Base-by-base conservation (phyloP, 2,888 invertebrate genomes). In the Proisotoma minuta region DNA sequence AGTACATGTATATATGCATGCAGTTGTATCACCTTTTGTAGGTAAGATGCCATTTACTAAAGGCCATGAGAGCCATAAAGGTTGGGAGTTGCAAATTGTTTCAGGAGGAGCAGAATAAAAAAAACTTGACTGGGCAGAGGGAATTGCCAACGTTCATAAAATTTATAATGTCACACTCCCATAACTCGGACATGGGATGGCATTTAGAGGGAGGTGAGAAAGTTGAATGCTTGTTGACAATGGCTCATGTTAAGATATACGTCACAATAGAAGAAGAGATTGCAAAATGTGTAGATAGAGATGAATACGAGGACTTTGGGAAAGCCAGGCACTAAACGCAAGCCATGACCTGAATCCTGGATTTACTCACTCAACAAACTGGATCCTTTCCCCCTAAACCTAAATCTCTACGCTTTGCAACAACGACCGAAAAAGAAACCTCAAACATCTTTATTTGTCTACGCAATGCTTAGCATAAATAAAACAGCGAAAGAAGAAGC, bases 271-370 rank as follows among this genome's bases (percentile, higher is more conserved):
- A n/a, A n/a, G n/a, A n/a, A n/a, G n/a, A 34, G 34, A 34, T 8
- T 34, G 34, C 34, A 34, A 34, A 34, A 34, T 34, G 34, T 34
- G 12, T 34, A 34, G 8, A n/a, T n/a, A n/a, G n/a, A n/a, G n/a
- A n/a, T n/a, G n/a, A n/a, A n/a, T n/a, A n/a, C n/a, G n/a, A n/a
- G n/a, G n/a, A n/a, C n/a, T n/a, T n/a, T n/a, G n/a, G 43, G 47
- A 57, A 57, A 57, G 43, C 57, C 24, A 47, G 39, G 63, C 64
- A 60, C 53, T 64, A 64, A 64, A 64, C 60, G 58, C 22, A 49
- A 50, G 60, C 54, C 60, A 52, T 60, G 64, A 60, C 57, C 64
- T 60, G 64, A 60, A 64, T 64, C 53, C 48, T 60, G 48, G 60
- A 60, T 60, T 59, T 59, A 28, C 5, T 51, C 28, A 28, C 52